Percentiles rank a stretch among this genome's conserved stretches.
Conservation (phyloP, 2,888 invertebrate genomes). For the Mechanitis mazaeus region DNA sequence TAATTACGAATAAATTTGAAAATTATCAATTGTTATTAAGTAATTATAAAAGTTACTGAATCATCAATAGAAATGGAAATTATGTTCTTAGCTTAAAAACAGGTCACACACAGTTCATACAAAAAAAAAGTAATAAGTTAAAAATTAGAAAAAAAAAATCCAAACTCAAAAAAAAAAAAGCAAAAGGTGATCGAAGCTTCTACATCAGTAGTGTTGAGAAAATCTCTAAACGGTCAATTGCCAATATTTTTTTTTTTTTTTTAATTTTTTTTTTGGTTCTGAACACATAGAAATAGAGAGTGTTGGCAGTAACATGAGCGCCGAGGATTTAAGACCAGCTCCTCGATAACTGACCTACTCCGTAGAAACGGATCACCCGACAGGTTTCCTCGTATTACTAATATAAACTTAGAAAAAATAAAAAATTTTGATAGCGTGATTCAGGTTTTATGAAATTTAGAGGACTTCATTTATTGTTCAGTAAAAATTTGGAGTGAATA, state of each 20-base stretch:
- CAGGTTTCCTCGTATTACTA: rapidly evolving
- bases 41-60: too few relatives aligned
- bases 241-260: slow-evolving; percentile 68
- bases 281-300: slow-evolving; percentile 61
- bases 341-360: slow-evolving; percentile 58
- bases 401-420: slow-evolving; percentile 12
- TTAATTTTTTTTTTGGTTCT: slow-evolving; percentile 41
- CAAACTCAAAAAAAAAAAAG: not conserved
- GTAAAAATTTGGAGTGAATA: not conserved
- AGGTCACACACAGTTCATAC: too few relatives aligned
- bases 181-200: slow-evolving; percentile 56
- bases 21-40: too few relatives aligned
- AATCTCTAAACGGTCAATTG: slow-evolving; percentile 65
- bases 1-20: too few relatives aligned
- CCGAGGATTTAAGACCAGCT: slow-evolving; percentile 51
- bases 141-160: too few relatives aligned
- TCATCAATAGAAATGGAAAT: too few relatives aligned
- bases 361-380: slow-evolving; percentile 60
- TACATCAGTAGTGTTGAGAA: slow-evolving; percentile 69
- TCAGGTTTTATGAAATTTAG: slow-evolving; percentile 26
- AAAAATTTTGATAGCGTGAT: slow-evolving; percentile 48
- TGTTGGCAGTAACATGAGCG: slow-evolving; percentile 50
- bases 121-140: too few relatives aligned
- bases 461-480: not conserved
- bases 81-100: too few relatives aligned